Evolutionary conservation across 2,797 vertebrate genomes (phyloP).

Genomic region (Zenarchopterus dispar): DNA sequence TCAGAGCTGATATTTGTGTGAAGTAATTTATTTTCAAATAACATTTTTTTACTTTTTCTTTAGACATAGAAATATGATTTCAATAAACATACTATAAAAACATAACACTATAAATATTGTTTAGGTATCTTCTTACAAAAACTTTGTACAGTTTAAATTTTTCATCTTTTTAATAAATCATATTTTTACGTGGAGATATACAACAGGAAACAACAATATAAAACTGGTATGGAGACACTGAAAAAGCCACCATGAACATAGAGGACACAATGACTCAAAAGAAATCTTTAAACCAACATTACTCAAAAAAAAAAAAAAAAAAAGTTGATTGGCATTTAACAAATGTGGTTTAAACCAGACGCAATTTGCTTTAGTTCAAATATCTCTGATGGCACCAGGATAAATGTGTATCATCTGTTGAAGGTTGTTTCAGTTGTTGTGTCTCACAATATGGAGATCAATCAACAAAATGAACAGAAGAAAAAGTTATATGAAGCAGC

Average conservation of each 20-base stretch:
- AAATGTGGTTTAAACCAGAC: constrained; percentile 35
- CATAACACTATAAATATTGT: constrained; percentile 85
- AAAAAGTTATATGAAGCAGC: constrained; percentile 63
- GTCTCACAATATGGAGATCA: constrained; percentile 49
- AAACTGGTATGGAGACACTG: constrained; percentile 66
- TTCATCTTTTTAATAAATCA: constrained; percentile 75
- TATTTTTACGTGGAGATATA: constrained; percentile 64
- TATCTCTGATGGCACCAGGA: constrained; percentile 56
- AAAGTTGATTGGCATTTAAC: constrained; percentile 31
- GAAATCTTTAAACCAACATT: constrained; percentile 41
- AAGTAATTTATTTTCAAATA: constrained; percentile 75
- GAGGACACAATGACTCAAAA: constrained; percentile 44
- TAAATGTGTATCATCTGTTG: constrained; percentile 33
- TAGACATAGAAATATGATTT: constrained; percentile 79
- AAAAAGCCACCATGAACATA: constrained; percentile 58
- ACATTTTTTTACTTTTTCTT: constrained; percentile 34
- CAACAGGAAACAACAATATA: constrained; percentile 73
- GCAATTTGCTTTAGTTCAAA: constrained; percentile 60
- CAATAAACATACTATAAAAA: constrained; percentile 80
- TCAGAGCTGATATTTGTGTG: constrained; percentile 74
- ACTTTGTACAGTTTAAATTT: constrained; percentile 78
- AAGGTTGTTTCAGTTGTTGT: constrained; percentile 47
- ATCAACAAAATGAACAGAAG: constrained; percentile 45
- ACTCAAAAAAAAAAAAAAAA: constrained; percentile 33
- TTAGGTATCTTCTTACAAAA: constrained; percentile 81